Conservation (phyloP, 1,140 invertebrate genomes). For the Geopemphigus sp. region DNA sequence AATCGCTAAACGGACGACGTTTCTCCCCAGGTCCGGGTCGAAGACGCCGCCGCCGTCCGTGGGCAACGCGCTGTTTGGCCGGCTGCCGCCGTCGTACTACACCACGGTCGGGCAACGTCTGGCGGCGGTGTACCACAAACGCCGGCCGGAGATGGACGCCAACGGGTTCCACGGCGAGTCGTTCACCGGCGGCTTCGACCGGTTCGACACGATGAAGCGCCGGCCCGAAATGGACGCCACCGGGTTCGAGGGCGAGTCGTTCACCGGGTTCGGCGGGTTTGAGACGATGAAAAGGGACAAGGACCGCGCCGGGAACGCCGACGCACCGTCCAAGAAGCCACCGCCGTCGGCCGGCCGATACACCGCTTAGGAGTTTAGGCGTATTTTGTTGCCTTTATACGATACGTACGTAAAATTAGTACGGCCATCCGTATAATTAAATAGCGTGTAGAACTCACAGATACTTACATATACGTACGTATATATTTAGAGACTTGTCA, state of each 20-base stretch:
- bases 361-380: no score
- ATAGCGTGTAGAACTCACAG: background rate
- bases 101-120: background rate
- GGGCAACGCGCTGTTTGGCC: background rate
- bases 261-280: conserved; percentile 58
- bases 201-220: conserved; percentile 56
- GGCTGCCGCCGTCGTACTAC: background rate
- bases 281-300: conserved; percentile 55
- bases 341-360: background rate
- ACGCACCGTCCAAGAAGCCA: background rate
- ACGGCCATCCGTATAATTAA: no score
- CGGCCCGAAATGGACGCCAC: conserved; percentile 52
- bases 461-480: no score
- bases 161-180: conserved; percentile 49
- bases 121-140: background rate
- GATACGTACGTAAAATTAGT: no score
- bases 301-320: background rate
- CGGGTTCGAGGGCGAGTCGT: conserved; percentile 57
- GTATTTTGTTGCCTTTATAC: background rate
- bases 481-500: no score
- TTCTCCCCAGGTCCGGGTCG: background rate
- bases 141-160: conserved; percentile 46
- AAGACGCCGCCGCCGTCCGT: conserved; percentile 10
- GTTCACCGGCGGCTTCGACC: conserved; percentile 51
- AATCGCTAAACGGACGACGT: no score